Conservation (phyloP, 2,113 vertebrate genomes). For the Chloropsis cyanopogon region DNA sequence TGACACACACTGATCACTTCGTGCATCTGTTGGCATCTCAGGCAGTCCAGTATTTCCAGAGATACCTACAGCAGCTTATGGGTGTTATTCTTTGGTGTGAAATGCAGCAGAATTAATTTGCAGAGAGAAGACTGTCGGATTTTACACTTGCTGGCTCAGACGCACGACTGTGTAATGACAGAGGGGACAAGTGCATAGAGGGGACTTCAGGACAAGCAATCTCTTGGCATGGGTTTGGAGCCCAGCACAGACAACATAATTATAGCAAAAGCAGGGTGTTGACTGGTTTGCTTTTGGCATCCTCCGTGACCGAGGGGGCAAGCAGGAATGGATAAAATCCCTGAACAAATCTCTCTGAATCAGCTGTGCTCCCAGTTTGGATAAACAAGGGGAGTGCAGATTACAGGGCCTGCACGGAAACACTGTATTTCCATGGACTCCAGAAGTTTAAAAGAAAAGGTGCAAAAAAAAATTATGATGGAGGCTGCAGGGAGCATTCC, state of each 20-base stretch:
- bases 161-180: not conserved
- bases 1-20: not conserved
- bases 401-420: not conserved
- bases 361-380: not conserved
- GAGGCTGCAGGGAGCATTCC: not conserved
- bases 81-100: not conserved
- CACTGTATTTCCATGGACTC: accelerated
- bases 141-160: conserved; percentile 38
- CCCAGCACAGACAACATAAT: conserved; percentile 43
- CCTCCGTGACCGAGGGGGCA: not conserved
- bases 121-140: not conserved
- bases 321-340: conserved; percentile 25
- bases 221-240: conserved; percentile 17
- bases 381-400: not conserved
- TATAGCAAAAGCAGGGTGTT: conserved; percentile 34
- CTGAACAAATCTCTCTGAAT: conserved; percentile 2
- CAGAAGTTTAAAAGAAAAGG: not conserved
- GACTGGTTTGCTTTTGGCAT: not conserved
- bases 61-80: not conserved
- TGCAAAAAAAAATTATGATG: not conserved
- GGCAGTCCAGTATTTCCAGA: not conserved
- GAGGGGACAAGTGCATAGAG: conserved; percentile 26
- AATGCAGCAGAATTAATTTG: conserved; percentile 40
- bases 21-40: not conserved
- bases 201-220: conserved; percentile 47